Evolutionary conservation across 2,113 vertebrate genomes (phyloP).

Genomic region (Benitochromis conjunctus): DNA sequence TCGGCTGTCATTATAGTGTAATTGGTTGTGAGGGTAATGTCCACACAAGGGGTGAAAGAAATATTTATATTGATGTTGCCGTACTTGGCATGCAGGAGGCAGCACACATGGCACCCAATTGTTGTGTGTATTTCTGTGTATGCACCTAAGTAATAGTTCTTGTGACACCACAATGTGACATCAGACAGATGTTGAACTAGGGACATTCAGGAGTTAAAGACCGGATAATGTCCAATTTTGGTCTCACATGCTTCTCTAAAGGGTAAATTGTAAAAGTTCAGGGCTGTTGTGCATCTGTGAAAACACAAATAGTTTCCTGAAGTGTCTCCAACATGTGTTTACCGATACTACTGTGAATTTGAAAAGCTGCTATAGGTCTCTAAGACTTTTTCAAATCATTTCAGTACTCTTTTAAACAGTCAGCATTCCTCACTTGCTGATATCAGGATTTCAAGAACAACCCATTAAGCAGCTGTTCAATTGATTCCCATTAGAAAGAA

Average conservation of each 20-base stretch:
- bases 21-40: not conserved
- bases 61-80: not conserved
- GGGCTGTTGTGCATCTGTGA: not conserved
- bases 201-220: not conserved
- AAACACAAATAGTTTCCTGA: not conserved
- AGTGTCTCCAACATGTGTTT: not conserved
- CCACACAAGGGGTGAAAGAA: not conserved
- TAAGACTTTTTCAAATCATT: not conserved
- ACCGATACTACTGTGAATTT: not conserved
- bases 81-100: not conserved
- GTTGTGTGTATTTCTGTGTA: not conserved
- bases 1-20: not conserved
- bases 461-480: conserved; percentile 33
- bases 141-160: not conserved
- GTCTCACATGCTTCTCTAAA: not conserved
- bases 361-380: not conserved
- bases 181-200: not conserved
- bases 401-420: not conserved
- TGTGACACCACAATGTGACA: not conserved
- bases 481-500: conserved; percentile 14
- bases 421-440: conserved; percentile 32
- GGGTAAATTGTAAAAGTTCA: not conserved
- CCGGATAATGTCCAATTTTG: not conserved
- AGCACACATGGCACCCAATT: not conserved
- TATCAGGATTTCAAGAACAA: conserved; percentile 18